A percentile compares a stretch with the other conserved stretches of the same genome.
Conservation (phyloP, 2,888 invertebrate species). For the Dorcus parallelipipedus region DNA sequence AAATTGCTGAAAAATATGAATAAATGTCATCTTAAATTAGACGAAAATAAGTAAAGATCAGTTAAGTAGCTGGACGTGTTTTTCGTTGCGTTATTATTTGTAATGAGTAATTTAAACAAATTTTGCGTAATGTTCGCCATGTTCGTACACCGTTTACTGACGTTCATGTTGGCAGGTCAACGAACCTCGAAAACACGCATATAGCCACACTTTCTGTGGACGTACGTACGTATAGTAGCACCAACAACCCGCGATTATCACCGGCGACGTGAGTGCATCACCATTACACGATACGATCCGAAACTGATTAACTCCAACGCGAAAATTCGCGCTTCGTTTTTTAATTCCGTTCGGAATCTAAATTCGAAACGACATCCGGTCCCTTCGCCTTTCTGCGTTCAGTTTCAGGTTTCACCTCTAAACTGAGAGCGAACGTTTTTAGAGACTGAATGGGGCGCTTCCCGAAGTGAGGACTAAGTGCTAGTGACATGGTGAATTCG, state of each 20-base stretch:
- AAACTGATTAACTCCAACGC: constrained; percentile 25
- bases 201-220: constrained; percentile 14
- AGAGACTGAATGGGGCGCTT: too few relatives aligned
- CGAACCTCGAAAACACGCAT: constrained; percentile 20
- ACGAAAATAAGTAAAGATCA: too few relatives aligned
- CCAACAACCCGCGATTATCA: constrained; percentile 28
- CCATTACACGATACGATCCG: constrained; percentile 22
- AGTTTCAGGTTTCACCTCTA: background rate
- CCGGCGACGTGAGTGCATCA: constrained; percentile 14
- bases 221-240: constrained; percentile 5
- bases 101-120: background rate
- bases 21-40: too few relatives aligned
- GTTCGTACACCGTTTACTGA: constrained; percentile 17
- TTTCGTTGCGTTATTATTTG: background rate
- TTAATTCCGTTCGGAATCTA: background rate
- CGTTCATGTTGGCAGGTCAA: constrained; percentile 18
- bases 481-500: too few relatives aligned
- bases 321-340: constrained; percentile 1
- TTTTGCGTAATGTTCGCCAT: background rate
- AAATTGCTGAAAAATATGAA: too few relatives aligned
- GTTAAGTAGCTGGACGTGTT: too few relatives aligned
- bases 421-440: too few relatives aligned
- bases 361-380: background rate
- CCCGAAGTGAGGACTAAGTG: too few relatives aligned
- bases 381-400: background rate